Percentiles rank a stretch among this genome's conserved stretches.
Conservation (phyloP, 2,113 vertebrate species). For the Spheniscus mendiculus region DNA sequence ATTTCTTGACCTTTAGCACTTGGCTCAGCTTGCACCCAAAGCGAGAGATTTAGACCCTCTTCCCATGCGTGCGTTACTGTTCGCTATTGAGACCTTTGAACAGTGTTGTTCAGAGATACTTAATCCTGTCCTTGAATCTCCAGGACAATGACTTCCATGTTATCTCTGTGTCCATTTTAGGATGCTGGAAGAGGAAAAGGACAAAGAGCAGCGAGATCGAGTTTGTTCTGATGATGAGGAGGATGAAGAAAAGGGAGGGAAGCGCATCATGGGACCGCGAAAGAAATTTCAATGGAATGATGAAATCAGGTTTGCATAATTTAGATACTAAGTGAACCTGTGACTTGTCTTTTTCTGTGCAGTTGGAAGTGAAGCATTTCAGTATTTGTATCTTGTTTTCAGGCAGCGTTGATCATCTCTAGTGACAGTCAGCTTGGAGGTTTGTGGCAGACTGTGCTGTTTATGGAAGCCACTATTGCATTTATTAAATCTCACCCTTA, state of each 20-base stretch:
- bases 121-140: not conserved
- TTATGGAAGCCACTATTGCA: not conserved
- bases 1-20: not conserved
- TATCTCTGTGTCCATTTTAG: slow-evolving; percentile 58
- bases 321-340: not conserved
- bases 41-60: not conserved
- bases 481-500: not conserved
- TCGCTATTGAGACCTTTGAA: not conserved
- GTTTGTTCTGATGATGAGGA: slow-evolving; percentile 81
- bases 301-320: slow-evolving; percentile 85
- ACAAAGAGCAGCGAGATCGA: slow-evolving; percentile 79
- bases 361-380: slow-evolving; percentile 19
- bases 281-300: slow-evolving; percentile 95
- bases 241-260: slow-evolving; percentile 86
- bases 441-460: not conserved
- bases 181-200: slow-evolving; percentile 84
- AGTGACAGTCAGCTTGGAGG: not conserved
- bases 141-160: not conserved
- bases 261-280: slow-evolving; percentile 80
- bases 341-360: not conserved
- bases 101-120: not conserved
- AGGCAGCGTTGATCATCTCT: not conserved
- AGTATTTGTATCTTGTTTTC: not conserved
- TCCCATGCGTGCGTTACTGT: not conserved
- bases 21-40: not conserved